phyloP scores from a whole-genome alignment of 2,113 vertebrate genomes.

The Amblyopsis rosae region DNA sequence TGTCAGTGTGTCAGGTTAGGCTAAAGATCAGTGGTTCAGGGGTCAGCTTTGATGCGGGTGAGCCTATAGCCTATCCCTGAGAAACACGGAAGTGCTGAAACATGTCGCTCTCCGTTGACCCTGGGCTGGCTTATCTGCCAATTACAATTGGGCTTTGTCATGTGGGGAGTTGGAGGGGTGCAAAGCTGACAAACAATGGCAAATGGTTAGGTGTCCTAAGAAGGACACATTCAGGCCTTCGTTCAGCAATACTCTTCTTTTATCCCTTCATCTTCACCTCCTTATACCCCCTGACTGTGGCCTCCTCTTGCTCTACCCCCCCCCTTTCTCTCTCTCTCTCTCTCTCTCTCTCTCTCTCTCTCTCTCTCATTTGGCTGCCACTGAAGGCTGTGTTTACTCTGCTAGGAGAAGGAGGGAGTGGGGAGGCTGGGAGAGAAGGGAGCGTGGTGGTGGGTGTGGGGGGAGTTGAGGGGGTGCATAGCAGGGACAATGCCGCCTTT shows the following conservation, averaged over 20 bases:
- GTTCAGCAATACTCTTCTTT: constrained; percentile 54
- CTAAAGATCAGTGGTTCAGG: constrained; percentile 36
- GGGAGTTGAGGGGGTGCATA: constrained; percentile 33
- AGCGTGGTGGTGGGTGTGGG: constrained; percentile 1
- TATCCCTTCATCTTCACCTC: constrained; percentile 53
- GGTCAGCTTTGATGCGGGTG: constrained; percentile 46
- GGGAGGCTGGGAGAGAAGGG: not conserved
- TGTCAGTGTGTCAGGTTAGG: constrained; percentile 26
- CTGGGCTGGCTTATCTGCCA: constrained; percentile 16
- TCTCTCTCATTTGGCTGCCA: constrained; percentile 46
- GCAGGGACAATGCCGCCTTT: constrained; percentile 74
- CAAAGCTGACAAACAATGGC: constrained; percentile 12
- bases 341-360: constrained; percentile 32
- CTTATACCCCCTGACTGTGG: constrained; percentile 48
- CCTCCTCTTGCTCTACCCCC: constrained; percentile 40
- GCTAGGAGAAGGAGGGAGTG: constrained; percentile 39
- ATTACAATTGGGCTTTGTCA: constrained; percentile 7
- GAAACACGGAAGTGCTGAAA: constrained; percentile 51
- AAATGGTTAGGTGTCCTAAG: constrained; percentile 17
- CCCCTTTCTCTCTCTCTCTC: constrained; percentile 28
- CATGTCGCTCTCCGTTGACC: constrained; percentile 43
- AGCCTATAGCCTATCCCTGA: constrained; percentile 24
- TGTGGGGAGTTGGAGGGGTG: constrained; percentile 4
- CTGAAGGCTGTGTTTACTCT: constrained; percentile 71
- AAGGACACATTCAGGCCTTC: constrained; percentile 52